Evolutionary conservation across 2,113 vertebrate species (phyloP).

Genomic region (Apus apus): DNA sequence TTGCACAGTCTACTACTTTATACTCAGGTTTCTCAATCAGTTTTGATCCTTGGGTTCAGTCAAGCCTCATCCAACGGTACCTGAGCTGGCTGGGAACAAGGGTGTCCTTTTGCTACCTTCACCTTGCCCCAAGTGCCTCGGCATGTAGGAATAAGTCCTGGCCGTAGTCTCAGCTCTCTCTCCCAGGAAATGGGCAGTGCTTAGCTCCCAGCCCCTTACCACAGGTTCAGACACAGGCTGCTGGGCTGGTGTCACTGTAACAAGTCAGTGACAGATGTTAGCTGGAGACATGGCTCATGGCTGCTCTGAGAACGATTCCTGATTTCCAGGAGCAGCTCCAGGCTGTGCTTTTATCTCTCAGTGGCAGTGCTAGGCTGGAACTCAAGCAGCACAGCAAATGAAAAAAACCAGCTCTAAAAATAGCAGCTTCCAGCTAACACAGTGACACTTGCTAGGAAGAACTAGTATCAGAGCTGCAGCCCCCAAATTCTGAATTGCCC

Average conservation of each 20-base stretch:
- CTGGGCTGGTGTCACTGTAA: not conserved
- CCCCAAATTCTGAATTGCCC: not conserved
- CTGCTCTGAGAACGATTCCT: not conserved
- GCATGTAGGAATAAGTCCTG: not conserved
- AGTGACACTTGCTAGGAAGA: not conserved
- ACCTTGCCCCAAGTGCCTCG: not conserved
- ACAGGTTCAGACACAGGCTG: not conserved
- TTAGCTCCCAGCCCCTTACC: not conserved
- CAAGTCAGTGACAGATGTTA: not conserved
- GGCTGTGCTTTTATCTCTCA: not conserved
- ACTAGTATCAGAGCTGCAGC: not conserved
- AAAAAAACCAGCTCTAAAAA: not conserved
- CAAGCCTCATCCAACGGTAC: not conserved
- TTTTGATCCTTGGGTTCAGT: not conserved
- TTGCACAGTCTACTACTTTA: not conserved
- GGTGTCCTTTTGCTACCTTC: not conserved
- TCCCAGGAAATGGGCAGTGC: not conserved
- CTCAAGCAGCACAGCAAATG: not conserved
- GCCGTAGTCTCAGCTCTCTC: not conserved
- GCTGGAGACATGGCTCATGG: not conserved
- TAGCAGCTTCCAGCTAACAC: not conserved
- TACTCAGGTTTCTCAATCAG: not conserved
- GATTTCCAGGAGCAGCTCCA: not conserved
- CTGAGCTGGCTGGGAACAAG: not conserved
- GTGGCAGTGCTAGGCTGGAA: not conserved